Base-by-base conservation (phyloP, 64 coral and sea anemone genomes). In the Acropora yongei region DNA sequence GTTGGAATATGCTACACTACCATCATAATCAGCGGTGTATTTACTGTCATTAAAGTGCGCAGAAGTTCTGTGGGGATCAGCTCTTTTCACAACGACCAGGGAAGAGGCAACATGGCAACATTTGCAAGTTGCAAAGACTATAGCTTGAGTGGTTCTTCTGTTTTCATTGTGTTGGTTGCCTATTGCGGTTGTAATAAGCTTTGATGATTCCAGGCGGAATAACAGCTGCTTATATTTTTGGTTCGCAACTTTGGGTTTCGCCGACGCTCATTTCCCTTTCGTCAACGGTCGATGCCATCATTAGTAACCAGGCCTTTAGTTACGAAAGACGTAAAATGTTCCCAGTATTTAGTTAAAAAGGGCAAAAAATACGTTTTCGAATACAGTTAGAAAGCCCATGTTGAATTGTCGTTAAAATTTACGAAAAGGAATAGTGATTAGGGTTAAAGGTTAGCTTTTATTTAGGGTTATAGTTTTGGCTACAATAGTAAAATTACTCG, bases 61-160 rank as follows among this genome's bases (percentile, higher is more conserved):
- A 48, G 18, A 17, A 80, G 18, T 80, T 80, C 78, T 10, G 0
- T 8, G 1, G 17, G 8, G n/a, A 80, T 80, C 48, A 17, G 49
- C 17, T 3, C 78, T 7, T 9, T 80, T 16, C 78, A 68, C 47
- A 51, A 10, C 7, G 8, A 80, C 49, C 78, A 68, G 17, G 78
- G 78, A 10, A n/a, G 17, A 40, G 20, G 17, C 19, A 48, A 19
- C 78, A 51, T 80, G 17, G 11, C 47, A n/a, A n/a, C n/a, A n/a
- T n/a, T n/a, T n/a, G 49, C 78, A 80, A 55, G 78, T 80, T 18
- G 78, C 78, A 6, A 80, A 80, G 49, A 80, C 78, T 17, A 53
- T 80, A 6, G 78, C 78, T 30, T 5, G 48, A 2, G 78, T 80
- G 14, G 50, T 80, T 6, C 3, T 3, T 10, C 47, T 80, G 0